Base-by-base conservation (phyloP, 2,113 vertebrate species). In the Pavo muticus region DNA sequence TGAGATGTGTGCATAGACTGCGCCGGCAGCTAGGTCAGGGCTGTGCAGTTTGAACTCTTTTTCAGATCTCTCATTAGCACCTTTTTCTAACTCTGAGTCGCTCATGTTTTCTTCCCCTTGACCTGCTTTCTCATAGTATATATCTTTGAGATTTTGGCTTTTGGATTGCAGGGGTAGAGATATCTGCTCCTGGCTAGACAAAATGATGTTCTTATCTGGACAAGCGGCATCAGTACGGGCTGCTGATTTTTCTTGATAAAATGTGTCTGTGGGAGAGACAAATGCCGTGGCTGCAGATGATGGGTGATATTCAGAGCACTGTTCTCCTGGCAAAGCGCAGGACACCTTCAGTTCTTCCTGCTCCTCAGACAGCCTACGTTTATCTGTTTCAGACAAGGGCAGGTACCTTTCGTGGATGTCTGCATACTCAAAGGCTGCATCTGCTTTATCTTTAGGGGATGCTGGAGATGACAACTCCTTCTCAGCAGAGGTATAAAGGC, bases 51-150 rank as follows among this genome's bases (percentile, higher is more conserved):
- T 98, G 14, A 94, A 90, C 64, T 98, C 98, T 94, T 99, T 99
- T 75, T 99, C 99, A 14, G 98, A 98, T 91, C 97, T 98, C 76
- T 99, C 99, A 96, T 98, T 98, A 89, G 98, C 98, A 3, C 98
- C 99, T 97, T 99, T 99, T 77, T 99, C 99, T 74, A 98, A 76
- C 73, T 99, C 98, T 8, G 97, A 99, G 96, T 99, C 98, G 76
- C 98, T 99, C 10, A 59, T 74, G 40, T 93, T 97, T 30, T 97
- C 98, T 50, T 98, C 98, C 3, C 95, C 96, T 17, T 79, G 92
- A 18, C 97, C 95, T 32, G 97, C 97, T 91, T 98, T 98, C 75
- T 98, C 97, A 89, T 96, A 97, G 76, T 96, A 96, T 2, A 47
- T 39, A 73, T 91, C 60, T 91, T 73, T 50, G 91, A 71, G 93